Percentiles rank a stretch among this genome's conserved stretches.
These are phyloP conservation scores for Alaudala cheleensis DNA, from an alignment of 2,113 vertebrate genomes.

Conservation along the genomic window DNA sequence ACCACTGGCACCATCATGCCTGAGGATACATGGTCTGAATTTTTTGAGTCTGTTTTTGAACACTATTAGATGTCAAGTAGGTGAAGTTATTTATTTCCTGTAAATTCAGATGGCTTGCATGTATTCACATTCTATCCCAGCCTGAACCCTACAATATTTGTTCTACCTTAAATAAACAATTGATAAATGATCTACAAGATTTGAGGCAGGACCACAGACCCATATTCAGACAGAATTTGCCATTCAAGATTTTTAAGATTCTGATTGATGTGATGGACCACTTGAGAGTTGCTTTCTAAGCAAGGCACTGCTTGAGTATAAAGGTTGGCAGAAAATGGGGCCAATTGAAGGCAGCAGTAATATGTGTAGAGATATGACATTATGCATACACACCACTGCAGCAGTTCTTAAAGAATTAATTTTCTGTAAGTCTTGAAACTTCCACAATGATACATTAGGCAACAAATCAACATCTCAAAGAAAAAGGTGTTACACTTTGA, in stretches of 20 bases:
- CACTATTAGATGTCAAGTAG: neutral
- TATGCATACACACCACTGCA: neutral
- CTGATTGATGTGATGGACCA: neutral
- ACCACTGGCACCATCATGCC: neutral
- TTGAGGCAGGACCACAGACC: neutral
- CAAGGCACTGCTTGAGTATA: neutral
- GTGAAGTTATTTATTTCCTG: neutral
- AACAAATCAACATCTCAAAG: slow-evolving; percentile 19
- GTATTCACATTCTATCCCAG: neutral
- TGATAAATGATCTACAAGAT: neutral
- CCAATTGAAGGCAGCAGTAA: neutral
- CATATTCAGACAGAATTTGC: neutral
- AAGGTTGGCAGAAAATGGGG: neutral
- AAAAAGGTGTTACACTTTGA: slow-evolving; percentile 17
- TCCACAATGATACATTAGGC: neutral
- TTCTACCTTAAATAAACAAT: neutral
- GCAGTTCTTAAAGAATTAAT: slow-evolving; percentile 14
- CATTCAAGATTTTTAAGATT: neutral
- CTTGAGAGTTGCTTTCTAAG: neutral
- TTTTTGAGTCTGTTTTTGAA: neutral
- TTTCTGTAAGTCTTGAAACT: neutral
- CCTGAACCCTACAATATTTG: neutral
- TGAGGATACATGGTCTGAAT: neutral
- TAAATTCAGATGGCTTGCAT: neutral
- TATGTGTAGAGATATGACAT: neutral